Evolutionary conservation across 2,113 vertebrate genomes (phyloP).

Genomic region (Microtus pennsylvanicus): DNA sequence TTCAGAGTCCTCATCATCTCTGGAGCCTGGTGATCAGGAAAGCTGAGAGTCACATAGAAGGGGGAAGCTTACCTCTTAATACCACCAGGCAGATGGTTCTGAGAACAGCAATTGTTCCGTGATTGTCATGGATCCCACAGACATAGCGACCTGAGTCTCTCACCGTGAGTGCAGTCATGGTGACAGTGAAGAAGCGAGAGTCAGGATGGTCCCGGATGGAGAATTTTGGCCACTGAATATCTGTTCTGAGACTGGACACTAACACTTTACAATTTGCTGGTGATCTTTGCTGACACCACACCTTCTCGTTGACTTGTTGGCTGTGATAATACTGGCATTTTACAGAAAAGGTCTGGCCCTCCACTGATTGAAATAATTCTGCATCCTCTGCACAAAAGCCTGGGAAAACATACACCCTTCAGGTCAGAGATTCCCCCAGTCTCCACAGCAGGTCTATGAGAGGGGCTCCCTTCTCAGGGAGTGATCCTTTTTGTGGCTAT

Average conservation of each 20-base stretch:
- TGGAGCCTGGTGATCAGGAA: neutral
- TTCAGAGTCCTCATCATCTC: neutral
- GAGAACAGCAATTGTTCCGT: accelerated
- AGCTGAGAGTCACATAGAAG: neutral
- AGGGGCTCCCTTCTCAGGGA: neutral
- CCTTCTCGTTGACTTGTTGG: accelerated
- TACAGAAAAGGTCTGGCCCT: neutral
- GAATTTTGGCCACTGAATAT: accelerated
- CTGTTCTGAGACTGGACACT: accelerated
- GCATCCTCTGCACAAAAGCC: neutral
- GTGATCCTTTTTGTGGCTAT: neutral
- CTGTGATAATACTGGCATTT: accelerated
- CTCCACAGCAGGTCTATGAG: too few species aligned
- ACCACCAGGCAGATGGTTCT: neutral
- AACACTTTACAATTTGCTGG: accelerated
- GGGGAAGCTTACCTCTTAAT: neutral
- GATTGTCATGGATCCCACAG: accelerated
- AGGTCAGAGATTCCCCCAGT: neutral
- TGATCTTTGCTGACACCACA: accelerated
- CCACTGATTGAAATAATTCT: accelerated
- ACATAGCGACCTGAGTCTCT: neutral
- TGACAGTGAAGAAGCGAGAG: accelerated
- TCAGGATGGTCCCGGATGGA: accelerated
- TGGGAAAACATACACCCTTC: neutral
- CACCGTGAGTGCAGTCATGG: neutral